Evolutionary conservation across 2,113 vertebrate genomes (phyloP).

Genomic region (Bubo scandiacus): DNA sequence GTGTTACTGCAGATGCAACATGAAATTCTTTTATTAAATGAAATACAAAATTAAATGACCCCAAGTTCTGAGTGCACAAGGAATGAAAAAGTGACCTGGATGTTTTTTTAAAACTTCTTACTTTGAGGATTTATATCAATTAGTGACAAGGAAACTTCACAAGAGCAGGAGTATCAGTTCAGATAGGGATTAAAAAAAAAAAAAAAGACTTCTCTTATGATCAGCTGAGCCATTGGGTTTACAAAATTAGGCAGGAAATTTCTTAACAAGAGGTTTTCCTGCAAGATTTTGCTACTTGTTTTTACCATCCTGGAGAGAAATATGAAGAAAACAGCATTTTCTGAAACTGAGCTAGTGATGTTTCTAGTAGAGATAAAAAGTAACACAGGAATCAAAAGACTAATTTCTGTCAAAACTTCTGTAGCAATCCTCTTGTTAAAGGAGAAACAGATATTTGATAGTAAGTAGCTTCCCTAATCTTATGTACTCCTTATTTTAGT

Average conservation of each 20-base stretch:
- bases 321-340: background rate
- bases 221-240: background rate
- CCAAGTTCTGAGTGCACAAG: background rate
- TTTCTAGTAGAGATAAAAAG: constrained; percentile 38
- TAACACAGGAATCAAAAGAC: background rate
- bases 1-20: background rate
- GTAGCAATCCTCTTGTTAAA: background rate
- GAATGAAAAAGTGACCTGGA: background rate
- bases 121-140: background rate
- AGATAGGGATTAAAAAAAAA: background rate
- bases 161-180: background rate
- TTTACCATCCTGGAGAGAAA: background rate
- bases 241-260: background rate
- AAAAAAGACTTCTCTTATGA: background rate
- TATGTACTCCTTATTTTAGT: background rate
- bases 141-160: background rate
- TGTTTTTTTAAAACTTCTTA: background rate
- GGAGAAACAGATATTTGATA: background rate
- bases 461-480: background rate
- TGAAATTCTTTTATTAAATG: background rate
- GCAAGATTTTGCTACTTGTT: background rate
- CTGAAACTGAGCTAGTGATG: constrained; percentile 3
- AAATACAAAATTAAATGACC: background rate
- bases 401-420: background rate
- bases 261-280: background rate